phyloP scores from a whole-genome alignment of 2,888 invertebrate species.

The Synergus itoensis region DNA sequence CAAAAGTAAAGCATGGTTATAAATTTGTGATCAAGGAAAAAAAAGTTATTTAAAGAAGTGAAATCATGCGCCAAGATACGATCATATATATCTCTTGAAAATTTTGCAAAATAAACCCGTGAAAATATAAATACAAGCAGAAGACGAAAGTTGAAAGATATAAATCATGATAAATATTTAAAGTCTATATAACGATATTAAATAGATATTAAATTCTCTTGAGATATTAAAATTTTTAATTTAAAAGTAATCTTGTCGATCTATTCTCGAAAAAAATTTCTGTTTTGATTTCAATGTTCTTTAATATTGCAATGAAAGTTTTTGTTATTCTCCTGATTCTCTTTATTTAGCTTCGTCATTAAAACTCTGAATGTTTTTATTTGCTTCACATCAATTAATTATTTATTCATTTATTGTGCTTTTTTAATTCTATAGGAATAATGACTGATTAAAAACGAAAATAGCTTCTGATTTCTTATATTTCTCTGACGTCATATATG shows the following conservation, averaged over 20 bases:
- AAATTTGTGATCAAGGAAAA: neutral
- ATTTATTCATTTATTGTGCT: no score
- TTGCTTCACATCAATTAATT: no score
- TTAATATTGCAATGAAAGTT: neutral
- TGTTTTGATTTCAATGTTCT: neutral
- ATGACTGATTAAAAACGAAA: neutral
- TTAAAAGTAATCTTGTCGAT: neutral
- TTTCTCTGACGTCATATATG: neutral
- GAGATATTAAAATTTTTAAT: neutral
- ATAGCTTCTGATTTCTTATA: neutral
- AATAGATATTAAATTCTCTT: neutral
- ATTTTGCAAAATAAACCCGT: neutral
- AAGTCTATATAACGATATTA: neutral
- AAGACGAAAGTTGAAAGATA: neutral
- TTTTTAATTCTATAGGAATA: neutral
- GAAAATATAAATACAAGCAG: neutral
- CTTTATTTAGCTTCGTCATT: neutral
- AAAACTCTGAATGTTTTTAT: neutral
- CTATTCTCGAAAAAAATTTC: neutral
- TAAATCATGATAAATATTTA: neutral
- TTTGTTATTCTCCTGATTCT: neutral
- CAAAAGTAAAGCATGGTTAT: neutral
- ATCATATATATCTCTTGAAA: neutral
- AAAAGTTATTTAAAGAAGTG: neutral
- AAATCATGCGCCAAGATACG: neutral